Conservation (phyloP, 2,888 invertebrate genomes). For the Brachyptera risi region DNA sequence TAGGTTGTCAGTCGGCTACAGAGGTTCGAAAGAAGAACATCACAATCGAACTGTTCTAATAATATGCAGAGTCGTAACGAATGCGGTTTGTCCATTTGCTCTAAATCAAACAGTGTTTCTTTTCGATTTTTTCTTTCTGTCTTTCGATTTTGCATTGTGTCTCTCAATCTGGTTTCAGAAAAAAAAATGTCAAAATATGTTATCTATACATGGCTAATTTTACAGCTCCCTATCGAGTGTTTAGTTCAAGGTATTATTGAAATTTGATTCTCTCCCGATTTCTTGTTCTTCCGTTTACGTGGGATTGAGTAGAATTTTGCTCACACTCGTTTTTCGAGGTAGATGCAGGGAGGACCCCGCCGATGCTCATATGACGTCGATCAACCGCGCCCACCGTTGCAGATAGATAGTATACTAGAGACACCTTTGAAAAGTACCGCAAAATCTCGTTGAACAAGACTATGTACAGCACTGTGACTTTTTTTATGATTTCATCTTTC, state of each 20-base stretch:
- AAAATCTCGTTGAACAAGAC: too few species aligned
- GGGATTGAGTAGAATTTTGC: conserved; percentile 15
- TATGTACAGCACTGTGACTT: too few species aligned
- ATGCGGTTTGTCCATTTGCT: not conserved
- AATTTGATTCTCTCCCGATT: conserved; percentile 7
- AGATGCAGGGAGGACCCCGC: conserved; percentile 7
- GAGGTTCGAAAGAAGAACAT: not conserved
- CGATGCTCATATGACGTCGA: too few species aligned
- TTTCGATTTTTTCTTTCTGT: too few species aligned
- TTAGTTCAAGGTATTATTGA: conserved; percentile 4
- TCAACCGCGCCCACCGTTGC: conserved; percentile 4
- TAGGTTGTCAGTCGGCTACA: conserved; percentile 17
- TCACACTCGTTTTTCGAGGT: conserved; percentile 13
- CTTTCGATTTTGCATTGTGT: too few species aligned
- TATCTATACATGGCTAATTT: not conserved
- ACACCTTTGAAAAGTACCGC: too few species aligned
- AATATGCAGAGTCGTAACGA: conserved; percentile 3
- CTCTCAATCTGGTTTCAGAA: too few species aligned
- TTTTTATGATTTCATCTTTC: too few species aligned
- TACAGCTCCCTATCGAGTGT: conserved; percentile 13
- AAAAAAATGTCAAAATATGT: not conserved
- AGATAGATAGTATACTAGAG: too few species aligned
- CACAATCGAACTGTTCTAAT: not conserved
- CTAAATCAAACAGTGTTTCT: not conserved
- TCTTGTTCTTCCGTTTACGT: conserved; percentile 8